phyloP scores from a whole-genome alignment of 2,113 vertebrate species.

The Zootoca vivipara region DNA sequence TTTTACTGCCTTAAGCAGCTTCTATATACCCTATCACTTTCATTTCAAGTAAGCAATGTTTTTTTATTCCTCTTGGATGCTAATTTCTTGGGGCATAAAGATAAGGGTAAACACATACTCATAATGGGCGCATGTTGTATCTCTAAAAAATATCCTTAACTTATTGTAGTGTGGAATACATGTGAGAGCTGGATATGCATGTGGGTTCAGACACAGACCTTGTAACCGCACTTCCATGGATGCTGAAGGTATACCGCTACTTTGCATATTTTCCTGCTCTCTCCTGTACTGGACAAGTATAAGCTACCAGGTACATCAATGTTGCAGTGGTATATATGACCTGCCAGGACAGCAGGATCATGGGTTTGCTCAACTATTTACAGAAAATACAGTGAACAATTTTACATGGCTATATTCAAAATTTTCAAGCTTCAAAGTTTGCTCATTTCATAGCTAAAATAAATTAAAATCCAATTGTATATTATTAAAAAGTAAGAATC shows the following conservation, averaged over 20 bases:
- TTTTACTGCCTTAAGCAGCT: too few relatives aligned
- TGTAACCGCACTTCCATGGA: neutral
- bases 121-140: neutral
- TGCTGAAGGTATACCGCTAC: neutral
- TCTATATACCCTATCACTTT: too few relatives aligned
- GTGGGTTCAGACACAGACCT: too few relatives aligned
- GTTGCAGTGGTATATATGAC: neutral
- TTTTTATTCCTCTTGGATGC: too few relatives aligned
- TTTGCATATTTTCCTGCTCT: neutral
- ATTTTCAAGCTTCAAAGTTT: neutral
- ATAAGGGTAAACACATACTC: too few relatives aligned
- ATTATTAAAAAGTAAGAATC: neutral
- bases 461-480: neutral
- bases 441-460: rapidly evolving
- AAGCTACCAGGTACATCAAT: neutral
- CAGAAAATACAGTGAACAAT: neutral
- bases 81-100: too few relatives aligned
- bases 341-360: neutral
- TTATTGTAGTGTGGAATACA: too few relatives aligned
- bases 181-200: too few relatives aligned
- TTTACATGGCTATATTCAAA: rapidly evolving
- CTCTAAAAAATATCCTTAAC: too few relatives aligned
- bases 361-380: neutral
- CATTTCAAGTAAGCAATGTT: too few relatives aligned
- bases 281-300: neutral